Evolutionary conservation across 2,113 vertebrate species (phyloP).

Genomic region (Psittacula cyanocephala): DNA sequence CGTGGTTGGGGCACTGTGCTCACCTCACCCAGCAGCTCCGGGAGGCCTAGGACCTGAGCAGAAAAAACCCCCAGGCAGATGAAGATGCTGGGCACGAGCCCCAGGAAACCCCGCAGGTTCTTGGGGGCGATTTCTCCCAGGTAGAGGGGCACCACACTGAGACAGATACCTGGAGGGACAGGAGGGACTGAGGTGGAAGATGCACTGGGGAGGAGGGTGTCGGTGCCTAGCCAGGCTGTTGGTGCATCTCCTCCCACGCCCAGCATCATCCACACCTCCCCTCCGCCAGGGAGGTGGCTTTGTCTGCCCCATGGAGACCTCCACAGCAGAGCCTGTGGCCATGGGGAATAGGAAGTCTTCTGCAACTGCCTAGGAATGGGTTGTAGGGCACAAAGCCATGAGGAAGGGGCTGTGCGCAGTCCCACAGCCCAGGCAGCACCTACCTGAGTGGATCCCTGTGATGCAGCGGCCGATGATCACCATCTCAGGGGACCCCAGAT

Average conservation of each 20-base stretch:
- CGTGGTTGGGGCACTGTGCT: neutral
- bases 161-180: conserved; percentile 77
- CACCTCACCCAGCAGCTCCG: conserved; percentile 85
- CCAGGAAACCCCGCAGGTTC: conserved; percentile 85
- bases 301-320: neutral
- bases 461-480: conserved; percentile 84
- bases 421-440: neutral
- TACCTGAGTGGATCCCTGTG: conserved; percentile 88
- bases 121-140: conserved; percentile 89
- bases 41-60: conserved; percentile 86
- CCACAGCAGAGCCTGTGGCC: neutral
- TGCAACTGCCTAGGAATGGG: neutral
- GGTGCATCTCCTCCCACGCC: neutral
- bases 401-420: neutral
- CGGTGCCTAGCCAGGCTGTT: neutral
- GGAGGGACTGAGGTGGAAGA: neutral
- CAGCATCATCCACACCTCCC: neutral
- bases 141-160: conserved; percentile 91
- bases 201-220: neutral
- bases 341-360: neutral
- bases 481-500: conserved; percentile 78
- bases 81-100: conserved; percentile 87
- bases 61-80: conserved; percentile 89
- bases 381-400: accelerated
- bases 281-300: neutral